Conservation (phyloP, 2,888 invertebrate species). For the Ormyrus nitidulus region DNA sequence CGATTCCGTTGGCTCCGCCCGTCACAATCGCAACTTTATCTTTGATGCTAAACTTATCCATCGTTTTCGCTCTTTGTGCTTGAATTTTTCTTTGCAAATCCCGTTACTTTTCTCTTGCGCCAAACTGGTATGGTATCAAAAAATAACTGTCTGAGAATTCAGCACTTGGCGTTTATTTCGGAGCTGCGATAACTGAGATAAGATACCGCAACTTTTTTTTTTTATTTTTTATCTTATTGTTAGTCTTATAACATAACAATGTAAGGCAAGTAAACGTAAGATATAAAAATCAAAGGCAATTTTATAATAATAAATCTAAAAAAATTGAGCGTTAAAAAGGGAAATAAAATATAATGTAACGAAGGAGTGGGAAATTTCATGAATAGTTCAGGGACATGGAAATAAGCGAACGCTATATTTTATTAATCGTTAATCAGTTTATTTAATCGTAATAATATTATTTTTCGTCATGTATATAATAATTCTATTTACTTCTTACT, state of each 20-base stretch:
- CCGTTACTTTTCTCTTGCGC: background rate
- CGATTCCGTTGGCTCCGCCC: conserved; percentile 39
- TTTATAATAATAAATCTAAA: too few species aligned
- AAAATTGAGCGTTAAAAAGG: too few species aligned
- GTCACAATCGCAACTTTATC: conserved; percentile 41
- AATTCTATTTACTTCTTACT: conserved; percentile 70
- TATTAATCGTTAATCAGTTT: conserved; percentile 75
- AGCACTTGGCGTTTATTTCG: background rate
- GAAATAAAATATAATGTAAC: background rate
- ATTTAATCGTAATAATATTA: conserved; percentile 74
- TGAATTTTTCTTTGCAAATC: too few species aligned
- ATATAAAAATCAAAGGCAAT: too few species aligned
- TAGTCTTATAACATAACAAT: too few species aligned
- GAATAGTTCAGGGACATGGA: background rate
- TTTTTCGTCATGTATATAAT: conserved; percentile 71
- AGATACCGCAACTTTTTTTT: conserved; percentile 1
- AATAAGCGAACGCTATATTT: conserved; percentile 41
- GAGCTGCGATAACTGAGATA: conserved; percentile 25
- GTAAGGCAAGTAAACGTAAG: too few species aligned
- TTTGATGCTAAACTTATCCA: background rate
- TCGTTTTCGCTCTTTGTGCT: background rate
- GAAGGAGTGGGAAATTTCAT: background rate
- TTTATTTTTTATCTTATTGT: too few species aligned
- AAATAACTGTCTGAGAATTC: background rate
- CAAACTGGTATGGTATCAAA: background rate